phyloP scores from a whole-genome alignment of 1,140 invertebrate genomes.

The Venustaconcha ellipsiformis region DNA sequence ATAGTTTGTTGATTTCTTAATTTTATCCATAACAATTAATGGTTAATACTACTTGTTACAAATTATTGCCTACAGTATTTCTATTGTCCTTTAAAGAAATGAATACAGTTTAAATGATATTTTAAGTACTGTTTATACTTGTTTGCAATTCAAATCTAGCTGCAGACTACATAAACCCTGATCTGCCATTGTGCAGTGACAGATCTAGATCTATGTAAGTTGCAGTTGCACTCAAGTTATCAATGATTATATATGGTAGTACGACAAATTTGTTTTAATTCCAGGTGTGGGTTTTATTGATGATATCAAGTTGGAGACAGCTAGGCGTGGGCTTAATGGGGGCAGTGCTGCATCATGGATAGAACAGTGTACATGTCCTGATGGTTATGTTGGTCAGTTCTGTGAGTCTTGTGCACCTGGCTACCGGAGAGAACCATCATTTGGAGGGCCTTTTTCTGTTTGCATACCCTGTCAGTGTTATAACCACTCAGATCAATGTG shows the following conservation, averaged over 20 bases:
- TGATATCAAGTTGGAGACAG: slow-evolving; percentile 88
- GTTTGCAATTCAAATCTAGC: not conserved
- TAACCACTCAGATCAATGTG: slow-evolving; percentile 94
- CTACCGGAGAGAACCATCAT: slow-evolving; percentile 89
- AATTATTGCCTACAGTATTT: too few species aligned
- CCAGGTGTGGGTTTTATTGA: slow-evolving; percentile 88
- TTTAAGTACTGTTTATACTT: too few species aligned
- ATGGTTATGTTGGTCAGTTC: slow-evolving; percentile 92
- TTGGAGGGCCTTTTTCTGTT: slow-evolving; percentile 90
- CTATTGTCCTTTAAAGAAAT: too few species aligned
- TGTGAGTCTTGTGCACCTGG: slow-evolving; percentile 97
- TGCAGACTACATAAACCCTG: not conserved
- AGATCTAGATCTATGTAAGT: too few species aligned
- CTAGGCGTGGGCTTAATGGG: slow-evolving; percentile 83
- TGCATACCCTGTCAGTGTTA: slow-evolving; percentile 98
- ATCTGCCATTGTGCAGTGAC: too few species aligned
- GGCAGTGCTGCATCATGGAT: slow-evolving; percentile 85
- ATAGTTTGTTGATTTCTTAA: too few species aligned
- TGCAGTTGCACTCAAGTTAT: too few species aligned
- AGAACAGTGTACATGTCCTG: slow-evolving; percentile 93
- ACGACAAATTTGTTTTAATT: slow-evolving; percentile 22
- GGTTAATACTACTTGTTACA: too few species aligned
- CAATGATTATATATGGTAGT: too few species aligned
- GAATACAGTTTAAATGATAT: too few species aligned
- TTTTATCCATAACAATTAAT: too few species aligned